phyloP scores from a whole-genome alignment of 2,888 invertebrate genomes.

The Cyrtodaria siliqua region DNA sequence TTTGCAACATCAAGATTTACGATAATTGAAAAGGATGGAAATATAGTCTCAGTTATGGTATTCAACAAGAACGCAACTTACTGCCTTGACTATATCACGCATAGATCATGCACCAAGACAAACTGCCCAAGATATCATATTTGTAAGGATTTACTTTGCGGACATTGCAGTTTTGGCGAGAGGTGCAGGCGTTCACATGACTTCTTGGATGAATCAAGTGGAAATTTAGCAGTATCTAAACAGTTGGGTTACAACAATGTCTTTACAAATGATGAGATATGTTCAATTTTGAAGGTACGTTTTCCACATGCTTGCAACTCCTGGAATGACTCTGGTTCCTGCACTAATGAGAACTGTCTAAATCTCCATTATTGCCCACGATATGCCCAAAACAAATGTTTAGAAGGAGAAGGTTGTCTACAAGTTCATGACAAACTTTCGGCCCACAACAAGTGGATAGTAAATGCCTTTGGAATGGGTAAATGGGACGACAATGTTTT shows the following conservation, averaged over 20 bases:
- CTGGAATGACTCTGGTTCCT: conserved; percentile 40
- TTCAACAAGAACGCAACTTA: conserved; percentile 19
- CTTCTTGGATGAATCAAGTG: conserved; percentile 39
- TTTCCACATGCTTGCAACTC: conserved; percentile 44
- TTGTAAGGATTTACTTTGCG: conserved; percentile 40
- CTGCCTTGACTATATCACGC: conserved; percentile 23
- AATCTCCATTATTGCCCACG: conserved; percentile 64
- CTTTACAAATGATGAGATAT: conserved; percentile 48
- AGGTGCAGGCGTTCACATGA: conserved; percentile 54
- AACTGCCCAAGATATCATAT: conserved; percentile 41
- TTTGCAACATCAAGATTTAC: conserved; percentile 28
- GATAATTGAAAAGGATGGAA: conserved; percentile 22
- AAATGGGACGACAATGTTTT: conserved; percentile 14
- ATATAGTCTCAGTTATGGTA: conserved; percentile 10
- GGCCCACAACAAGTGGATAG: conserved; percentile 46
- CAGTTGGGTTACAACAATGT: conserved; percentile 35
- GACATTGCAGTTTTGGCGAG: conserved; percentile 34
- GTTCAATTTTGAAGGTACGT: conserved; percentile 25
- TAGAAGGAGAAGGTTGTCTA: conserved; percentile 34
- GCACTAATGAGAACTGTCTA: conserved; percentile 32
- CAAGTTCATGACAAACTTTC: conserved; percentile 36
- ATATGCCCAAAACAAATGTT: conserved; percentile 51
- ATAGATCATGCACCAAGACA: conserved; percentile 26
- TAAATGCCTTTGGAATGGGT: conserved; percentile 35
- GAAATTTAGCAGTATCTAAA: conserved; percentile 35